Conservation (phyloP, 2,797 vertebrate species). For the Rhodeus uyekii region DNA sequence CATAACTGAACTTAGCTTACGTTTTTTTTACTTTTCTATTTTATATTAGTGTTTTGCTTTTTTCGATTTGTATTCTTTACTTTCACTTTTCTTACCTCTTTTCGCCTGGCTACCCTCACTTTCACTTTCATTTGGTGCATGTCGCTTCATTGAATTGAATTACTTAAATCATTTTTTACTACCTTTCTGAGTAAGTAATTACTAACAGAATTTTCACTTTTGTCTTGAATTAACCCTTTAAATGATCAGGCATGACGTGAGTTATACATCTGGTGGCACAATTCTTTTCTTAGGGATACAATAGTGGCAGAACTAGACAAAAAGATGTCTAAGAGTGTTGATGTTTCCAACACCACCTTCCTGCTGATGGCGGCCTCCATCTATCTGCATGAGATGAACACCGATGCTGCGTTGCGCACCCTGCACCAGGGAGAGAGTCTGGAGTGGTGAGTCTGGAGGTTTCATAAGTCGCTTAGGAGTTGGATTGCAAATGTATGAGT, state of each 20-base stretch:
- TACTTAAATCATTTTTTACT: no score
- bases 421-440: conserved; percentile 94
- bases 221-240: neutral
- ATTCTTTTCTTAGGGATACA: conserved; percentile 74
- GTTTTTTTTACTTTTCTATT: no score
- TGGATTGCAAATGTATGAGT: neutral
- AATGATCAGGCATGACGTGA: no score
- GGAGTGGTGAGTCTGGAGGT: conserved; percentile 81
- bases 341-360: conserved; percentile 88
- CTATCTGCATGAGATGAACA: conserved; percentile 87
- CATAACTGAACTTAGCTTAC: no score
- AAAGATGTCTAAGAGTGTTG: conserved; percentile 91
- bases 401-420: conserved; percentile 85
- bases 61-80: no score
- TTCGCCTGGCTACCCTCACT: no score
- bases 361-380: conserved; percentile 92
- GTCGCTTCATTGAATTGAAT: no score
- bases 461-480: neutral
- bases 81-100: no score
- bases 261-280: no score
- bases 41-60: no score
- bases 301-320: conserved; percentile 88
- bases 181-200: no score
- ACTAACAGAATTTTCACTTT: neutral
- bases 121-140: no score